phyloP scores from a whole-genome alignment of 2,888 invertebrate genomes.

The Pseudococcus viburni region DNA sequence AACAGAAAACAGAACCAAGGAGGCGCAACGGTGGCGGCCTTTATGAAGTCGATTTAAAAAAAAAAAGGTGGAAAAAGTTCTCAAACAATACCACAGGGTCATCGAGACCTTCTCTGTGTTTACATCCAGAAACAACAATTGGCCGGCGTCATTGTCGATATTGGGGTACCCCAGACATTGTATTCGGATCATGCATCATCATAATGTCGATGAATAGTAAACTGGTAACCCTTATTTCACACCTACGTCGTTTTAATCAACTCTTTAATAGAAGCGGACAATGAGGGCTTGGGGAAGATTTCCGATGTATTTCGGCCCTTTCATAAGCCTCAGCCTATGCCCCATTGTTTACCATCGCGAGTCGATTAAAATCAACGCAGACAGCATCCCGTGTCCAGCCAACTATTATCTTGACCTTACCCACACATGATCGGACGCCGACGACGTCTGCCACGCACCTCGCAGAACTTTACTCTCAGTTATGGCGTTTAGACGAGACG shows the following conservation, averaged over 20 bases:
- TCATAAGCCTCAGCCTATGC: too few relatives aligned
- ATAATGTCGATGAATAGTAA: background rate
- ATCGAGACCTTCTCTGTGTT: background rate
- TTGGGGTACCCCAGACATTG: background rate
- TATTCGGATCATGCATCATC: background rate
- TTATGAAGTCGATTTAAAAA: background rate
- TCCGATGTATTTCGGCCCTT: background rate
- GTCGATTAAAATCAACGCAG: background rate
- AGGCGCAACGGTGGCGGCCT: background rate
- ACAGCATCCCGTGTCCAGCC: background rate
- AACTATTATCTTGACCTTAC: conserved; percentile 24
- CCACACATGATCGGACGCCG: background rate
- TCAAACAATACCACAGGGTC: conserved; percentile 20
- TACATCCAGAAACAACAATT: background rate
- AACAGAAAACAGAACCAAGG: background rate
- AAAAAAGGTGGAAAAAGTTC: background rate
- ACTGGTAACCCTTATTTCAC: conserved; percentile 33
- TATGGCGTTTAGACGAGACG: background rate
- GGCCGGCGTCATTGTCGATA: background rate
- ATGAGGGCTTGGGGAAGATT: background rate
- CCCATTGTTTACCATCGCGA: background rate
- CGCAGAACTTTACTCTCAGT: background rate
- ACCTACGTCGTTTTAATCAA: conserved; percentile 12
- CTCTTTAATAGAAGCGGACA: background rate
- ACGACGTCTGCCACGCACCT: background rate